A percentile compares a stretch with the other conserved stretches of the same genome.
These are phyloP conservation scores for Phycodurus eques DNA, from an alignment of 2,113 vertebrate genomes.

Conservation along the genomic window DNA sequence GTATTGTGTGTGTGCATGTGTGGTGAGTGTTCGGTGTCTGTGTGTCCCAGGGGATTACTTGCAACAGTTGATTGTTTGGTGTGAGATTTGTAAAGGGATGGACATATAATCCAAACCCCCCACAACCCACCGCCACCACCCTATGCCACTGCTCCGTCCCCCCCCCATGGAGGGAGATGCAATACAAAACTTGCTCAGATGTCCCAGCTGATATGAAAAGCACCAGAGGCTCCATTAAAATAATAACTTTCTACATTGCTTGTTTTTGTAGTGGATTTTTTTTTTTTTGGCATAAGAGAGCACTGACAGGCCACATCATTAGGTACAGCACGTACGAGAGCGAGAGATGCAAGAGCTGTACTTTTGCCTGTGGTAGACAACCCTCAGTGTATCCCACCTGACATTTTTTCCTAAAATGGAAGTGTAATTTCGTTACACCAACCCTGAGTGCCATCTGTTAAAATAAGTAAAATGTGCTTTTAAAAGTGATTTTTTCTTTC, in stretches of 20 bases:
- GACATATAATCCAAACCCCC: slow-evolving; percentile 64
- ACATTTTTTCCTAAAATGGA: too few relatives aligned
- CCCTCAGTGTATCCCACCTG: too few relatives aligned
- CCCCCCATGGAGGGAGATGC: slow-evolving; percentile 16
- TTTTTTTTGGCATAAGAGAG: neutral
- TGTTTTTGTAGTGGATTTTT: neutral
- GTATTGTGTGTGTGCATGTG: neutral
- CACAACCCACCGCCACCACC: slow-evolving; percentile 4
- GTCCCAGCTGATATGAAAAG: neutral
- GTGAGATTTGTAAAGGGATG: slow-evolving; percentile 69
- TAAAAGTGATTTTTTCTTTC: too few relatives aligned
- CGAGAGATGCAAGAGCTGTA: too few relatives aligned
- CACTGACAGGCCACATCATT: neutral
- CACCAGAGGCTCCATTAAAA: neutral
- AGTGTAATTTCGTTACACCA: too few relatives aligned
- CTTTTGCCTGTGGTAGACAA: too few relatives aligned
- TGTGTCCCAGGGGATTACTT: slow-evolving; percentile 67
- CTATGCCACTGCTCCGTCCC: neutral
- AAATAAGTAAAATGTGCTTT: too few relatives aligned
- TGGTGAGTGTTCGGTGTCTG: slow-evolving; percentile 32
- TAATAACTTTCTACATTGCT: neutral
- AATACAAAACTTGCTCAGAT: neutral
- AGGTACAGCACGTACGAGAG: neutral
- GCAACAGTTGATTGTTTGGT: slow-evolving; percentile 73
- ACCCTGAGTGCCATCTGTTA: too few relatives aligned